Evolutionary conservation across 2,113 vertebrate species (phyloP).

Genomic region (Asarcornis scutulata): DNA sequence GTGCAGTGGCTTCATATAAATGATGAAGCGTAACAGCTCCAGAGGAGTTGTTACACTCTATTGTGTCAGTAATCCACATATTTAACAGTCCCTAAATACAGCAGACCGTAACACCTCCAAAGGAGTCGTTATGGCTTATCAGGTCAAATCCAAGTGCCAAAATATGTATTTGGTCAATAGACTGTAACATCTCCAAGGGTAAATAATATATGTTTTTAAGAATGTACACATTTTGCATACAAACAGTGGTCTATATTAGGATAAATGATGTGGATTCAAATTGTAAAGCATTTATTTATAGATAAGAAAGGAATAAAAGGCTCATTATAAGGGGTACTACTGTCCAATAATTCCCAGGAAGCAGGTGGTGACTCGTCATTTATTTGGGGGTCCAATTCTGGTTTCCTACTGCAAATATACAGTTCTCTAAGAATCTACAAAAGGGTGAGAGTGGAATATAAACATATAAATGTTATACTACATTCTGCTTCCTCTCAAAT

Average conservation of each 20-base stretch:
- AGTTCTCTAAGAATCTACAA: conserved; percentile 14
- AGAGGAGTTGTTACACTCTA: conserved; percentile 67
- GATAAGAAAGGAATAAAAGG: conserved; percentile 44
- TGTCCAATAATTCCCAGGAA: conserved; percentile 18
- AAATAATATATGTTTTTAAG: conserved; percentile 17
- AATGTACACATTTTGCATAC: conserved; percentile 18
- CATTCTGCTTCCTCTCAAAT: not conserved
- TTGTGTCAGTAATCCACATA: conserved; percentile 70
- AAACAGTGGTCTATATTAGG: not conserved
- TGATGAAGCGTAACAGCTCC: conserved; percentile 67
- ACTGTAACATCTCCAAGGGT: conserved; percentile 56
- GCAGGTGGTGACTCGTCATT: conserved; percentile 9
- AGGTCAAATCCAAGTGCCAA: conserved; percentile 63
- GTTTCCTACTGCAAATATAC: not conserved
- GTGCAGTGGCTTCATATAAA: conserved; percentile 26
- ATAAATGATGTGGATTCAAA: not conserved
- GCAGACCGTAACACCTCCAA: conserved; percentile 45
- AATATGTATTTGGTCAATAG: conserved; percentile 62
- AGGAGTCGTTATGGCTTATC: conserved; percentile 66
- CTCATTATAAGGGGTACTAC: conserved; percentile 40
- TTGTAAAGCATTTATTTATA: conserved; percentile 35
- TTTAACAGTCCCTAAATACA: conserved; percentile 74
- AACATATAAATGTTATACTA: not conserved
- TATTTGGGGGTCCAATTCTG: conserved; percentile 35
- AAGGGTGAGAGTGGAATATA: not conserved